A percentile compares a stretch with the other conserved stretches of the same genome.
phyloP scores from a whole-genome alignment of 2,113 vertebrate genomes.

The Poeciliopsis prolifica region DNA sequence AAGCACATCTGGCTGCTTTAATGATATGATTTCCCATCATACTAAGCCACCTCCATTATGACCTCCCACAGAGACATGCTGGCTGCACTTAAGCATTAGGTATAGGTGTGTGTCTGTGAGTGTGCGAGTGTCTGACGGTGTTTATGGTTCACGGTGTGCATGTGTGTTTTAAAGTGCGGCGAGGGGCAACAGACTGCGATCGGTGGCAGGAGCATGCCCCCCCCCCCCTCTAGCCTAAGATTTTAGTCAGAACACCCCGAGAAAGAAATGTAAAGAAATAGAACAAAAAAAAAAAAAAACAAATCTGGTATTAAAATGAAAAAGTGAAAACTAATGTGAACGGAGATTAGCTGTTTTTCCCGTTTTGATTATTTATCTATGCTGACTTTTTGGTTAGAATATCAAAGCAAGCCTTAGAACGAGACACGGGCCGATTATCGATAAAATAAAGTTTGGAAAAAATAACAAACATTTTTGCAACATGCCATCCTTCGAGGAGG shows the following conservation, averaged over 20 bases:
- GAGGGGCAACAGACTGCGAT: slow-evolving; percentile 59
- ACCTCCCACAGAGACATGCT: slow-evolving; percentile 77
- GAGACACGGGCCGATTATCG: too few species aligned
- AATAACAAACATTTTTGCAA: neutral
- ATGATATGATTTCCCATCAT: slow-evolving; percentile 81
- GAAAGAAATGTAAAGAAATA: slow-evolving; percentile 37
- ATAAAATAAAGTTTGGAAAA: too few species aligned
- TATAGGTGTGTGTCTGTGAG: slow-evolving; percentile 54
- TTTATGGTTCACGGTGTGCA: slow-evolving; percentile 38
- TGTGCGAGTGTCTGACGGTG: slow-evolving; percentile 51
- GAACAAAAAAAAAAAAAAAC: slow-evolving; percentile 35
- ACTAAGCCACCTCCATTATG: slow-evolving; percentile 77
- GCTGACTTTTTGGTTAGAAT: neutral
- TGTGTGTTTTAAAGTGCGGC: slow-evolving; percentile 58
- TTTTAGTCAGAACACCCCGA: slow-evolving; percentile 59
- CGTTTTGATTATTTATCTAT: slow-evolving; percentile 25
- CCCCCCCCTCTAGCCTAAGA: slow-evolving; percentile 40
- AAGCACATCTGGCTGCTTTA: slow-evolving; percentile 79
- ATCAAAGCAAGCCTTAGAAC: neutral
- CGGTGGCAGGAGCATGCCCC: slow-evolving; percentile 60
- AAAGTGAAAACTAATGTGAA: slow-evolving; percentile 45
- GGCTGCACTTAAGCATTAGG: slow-evolving; percentile 76
- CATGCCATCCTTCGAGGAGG: too few species aligned
- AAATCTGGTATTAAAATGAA: slow-evolving; percentile 21
- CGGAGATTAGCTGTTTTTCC: slow-evolving; percentile 8